Evolutionary conservation across 2,113 vertebrate species (phyloP), one percentile per base, ranked within the genome.

Genomic region (Leucopternis melanops): DNA sequence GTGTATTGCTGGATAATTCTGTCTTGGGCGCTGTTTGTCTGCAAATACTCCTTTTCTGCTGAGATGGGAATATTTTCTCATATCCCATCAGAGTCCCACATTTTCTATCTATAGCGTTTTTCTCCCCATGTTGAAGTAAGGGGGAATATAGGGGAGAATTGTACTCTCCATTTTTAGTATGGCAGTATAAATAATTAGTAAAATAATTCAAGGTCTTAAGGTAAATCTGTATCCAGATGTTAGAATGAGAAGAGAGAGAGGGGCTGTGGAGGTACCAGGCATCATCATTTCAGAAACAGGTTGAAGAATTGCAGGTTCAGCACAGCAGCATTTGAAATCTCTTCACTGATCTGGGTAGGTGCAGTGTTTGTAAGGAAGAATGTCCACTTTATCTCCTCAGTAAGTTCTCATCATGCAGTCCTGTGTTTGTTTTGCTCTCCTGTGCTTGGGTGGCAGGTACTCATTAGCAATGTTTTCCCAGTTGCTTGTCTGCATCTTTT

Each of bases 51-150:
- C 57, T 80, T 72, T 57, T 84, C 52, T 79, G 17, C 45, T 12
- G 73, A 89, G 66, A 47, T 86, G 85, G 58, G 63, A 89, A 70
- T 81, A 47, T 80, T 94, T 95, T 77, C 77, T 94, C 63, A 36
- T n/a, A 40, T 81, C 50, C 44, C 62, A 71, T 79, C 27, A 13
- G 6, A 29, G 96, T 95, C 88, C 82, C 85, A 88, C 7, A 4
- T 32, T 58, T 94, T 90, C 88, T 94, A 72, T 88, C 87, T 95
- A 17, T 77, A 96, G 92, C 71, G 49, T 74, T 63, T 83, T 42
- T 86, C 57, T 92, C 65, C 36, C 21, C 14, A 17, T 1, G 2
- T 42, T 66, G n/a, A 71, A 47, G 13, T 44, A 65, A 55, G 55
- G 32, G 32, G 13, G 20, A 66, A 38, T 44, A 69, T 26, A 69